Base-by-base conservation (phyloP, 53 echinoderm and acorn worm genomes). In the Luidia sarsii region DNA sequence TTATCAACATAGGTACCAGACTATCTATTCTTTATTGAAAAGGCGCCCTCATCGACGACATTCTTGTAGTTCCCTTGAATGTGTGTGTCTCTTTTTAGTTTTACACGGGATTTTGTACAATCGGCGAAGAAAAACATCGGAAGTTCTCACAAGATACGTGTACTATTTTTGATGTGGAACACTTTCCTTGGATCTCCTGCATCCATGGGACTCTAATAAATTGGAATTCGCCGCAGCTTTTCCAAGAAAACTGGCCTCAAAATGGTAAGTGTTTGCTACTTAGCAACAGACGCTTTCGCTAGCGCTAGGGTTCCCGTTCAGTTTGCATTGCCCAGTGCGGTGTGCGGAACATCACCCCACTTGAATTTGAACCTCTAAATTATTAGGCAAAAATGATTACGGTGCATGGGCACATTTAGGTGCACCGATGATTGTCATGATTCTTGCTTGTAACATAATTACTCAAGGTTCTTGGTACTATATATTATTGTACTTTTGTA, bases 201-300 rank as follows among this genome's bases (percentile, higher is more conserved):
- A 60, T 61, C 55, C 60, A 46, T 77, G 62, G 77, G 46, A 5
- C 24, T 45, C 33, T 38, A 45, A n/a, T 61, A 33, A 60, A 31
- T n/a, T 77, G 59, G 31, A 39, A 60, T 27, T 33, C 19, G 18
- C 18, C 39, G 30, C 16, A 61, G 61, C 25, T 21, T 43, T 77
- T 67, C 18, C 45, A 18, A 19, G 46, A 2, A 31, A 59, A 61
- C 61, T 6, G 77, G 77, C 25, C 48, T 31, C 62, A 77, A 77
- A 57, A 77, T 77, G 77, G 77, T 77, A 77, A 16, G 77, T 45
- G 55, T 55, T 77, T 46, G 77, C 75, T 75, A 57, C 77, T 77
- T 60, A 77, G 77, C 77, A 77, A 77, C 77, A 60, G 77, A 61
- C 77, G 77, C 77, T 33, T 7, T 41, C 6, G 41, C 41, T n/a